These are phyloP conservation scores for Atherinomorus stipes DNA, from an alignment of 2,113 vertebrate genomes.

Conservation along the genomic window DNA sequence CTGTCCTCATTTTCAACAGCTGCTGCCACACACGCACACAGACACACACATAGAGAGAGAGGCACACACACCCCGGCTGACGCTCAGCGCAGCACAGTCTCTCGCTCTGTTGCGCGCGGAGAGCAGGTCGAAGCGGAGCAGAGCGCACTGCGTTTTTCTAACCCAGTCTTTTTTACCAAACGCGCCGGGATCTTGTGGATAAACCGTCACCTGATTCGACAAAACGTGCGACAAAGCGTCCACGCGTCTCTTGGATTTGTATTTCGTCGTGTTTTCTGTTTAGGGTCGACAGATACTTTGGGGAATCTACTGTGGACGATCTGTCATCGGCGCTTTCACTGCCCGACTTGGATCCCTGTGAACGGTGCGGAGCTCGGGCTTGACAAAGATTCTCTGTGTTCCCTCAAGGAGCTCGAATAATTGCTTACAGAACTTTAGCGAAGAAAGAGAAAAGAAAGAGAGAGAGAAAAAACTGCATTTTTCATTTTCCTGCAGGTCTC, in stretches of 20 bases:
- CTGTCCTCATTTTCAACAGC: conserved; percentile 77
- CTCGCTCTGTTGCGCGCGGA: conserved; percentile 76
- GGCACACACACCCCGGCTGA: conserved; percentile 70
- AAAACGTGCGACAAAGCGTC: conserved; percentile 13
- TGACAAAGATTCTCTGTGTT: conserved; percentile 69
- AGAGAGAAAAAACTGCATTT: conserved; percentile 56
- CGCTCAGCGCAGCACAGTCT: conserved; percentile 73
- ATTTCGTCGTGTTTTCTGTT: conserved; percentile 57
- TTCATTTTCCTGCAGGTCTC: conserved; percentile 48
- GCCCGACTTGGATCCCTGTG: conserved; percentile 73
- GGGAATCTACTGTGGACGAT: conserved; percentile 83
- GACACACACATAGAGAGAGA: conserved; percentile 34
- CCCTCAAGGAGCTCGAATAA: conserved; percentile 38
- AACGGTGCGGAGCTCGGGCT: conserved; percentile 51
- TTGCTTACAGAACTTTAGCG: conserved; percentile 60
- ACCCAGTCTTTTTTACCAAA: conserved; percentile 61
- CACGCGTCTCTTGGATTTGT: conserved; percentile 70
- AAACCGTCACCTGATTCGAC: conserved; percentile 32
- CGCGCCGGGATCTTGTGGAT: conserved; percentile 76
- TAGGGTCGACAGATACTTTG: conserved; percentile 68
- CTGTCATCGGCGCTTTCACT: conserved; percentile 76
- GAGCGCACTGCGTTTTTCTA: conserved; percentile 75
- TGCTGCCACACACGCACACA: conserved; percentile 67
- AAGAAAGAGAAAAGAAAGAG: conserved; percentile 46
- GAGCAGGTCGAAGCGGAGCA: conserved; percentile 78